Conservation (phyloP, 2,113 vertebrate genomes). For the Tenebrosternarchus preto region DNA sequence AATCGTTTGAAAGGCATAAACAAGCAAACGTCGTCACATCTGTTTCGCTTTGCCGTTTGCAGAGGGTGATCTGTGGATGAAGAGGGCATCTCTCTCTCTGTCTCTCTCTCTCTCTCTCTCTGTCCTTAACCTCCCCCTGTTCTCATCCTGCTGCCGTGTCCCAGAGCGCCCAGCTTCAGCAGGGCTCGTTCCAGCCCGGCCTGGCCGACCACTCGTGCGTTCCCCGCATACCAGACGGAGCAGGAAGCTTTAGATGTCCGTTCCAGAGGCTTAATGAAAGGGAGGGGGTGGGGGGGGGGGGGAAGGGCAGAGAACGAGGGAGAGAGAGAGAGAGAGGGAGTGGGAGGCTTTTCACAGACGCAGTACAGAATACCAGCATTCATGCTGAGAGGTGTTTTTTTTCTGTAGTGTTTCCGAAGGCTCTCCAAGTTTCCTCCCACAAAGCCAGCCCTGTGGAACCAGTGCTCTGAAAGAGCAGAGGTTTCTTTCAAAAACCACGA, state of each 20-base stretch:
- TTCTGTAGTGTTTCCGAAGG: not conserved
- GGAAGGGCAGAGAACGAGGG: constrained; percentile 1
- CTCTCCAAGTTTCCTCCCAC: constrained; percentile 20
- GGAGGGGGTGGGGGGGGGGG: constrained; percentile 15
- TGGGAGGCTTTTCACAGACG: constrained; percentile 27
- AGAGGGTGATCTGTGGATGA: not conserved
- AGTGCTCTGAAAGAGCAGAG: not conserved
- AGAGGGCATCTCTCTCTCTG: not conserved
- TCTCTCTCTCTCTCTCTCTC: constrained; percentile 12
- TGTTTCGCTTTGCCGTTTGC: constrained; percentile 1
- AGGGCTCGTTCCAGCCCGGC: constrained; percentile 47
- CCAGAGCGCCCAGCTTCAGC: constrained; percentile 53
- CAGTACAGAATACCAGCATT: constrained; percentile 7
- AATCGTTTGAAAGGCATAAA: too few species aligned
- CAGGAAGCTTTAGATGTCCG: constrained; percentile 68
- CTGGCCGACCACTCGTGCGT: constrained; percentile 57
- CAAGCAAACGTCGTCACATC: too few species aligned
- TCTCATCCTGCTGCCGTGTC: not conserved
- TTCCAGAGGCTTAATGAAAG: constrained; percentile 65
- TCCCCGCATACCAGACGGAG: constrained; percentile 77
- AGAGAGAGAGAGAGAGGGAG: constrained; percentile 17
- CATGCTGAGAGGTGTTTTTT: not conserved
- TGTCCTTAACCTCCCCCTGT: constrained; percentile 15
- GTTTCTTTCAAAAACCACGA: not conserved
- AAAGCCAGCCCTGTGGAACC: constrained; percentile 3